Conservation (phyloP, 1,140 invertebrate genomes). For the Sesamia nonagrioides region DNA sequence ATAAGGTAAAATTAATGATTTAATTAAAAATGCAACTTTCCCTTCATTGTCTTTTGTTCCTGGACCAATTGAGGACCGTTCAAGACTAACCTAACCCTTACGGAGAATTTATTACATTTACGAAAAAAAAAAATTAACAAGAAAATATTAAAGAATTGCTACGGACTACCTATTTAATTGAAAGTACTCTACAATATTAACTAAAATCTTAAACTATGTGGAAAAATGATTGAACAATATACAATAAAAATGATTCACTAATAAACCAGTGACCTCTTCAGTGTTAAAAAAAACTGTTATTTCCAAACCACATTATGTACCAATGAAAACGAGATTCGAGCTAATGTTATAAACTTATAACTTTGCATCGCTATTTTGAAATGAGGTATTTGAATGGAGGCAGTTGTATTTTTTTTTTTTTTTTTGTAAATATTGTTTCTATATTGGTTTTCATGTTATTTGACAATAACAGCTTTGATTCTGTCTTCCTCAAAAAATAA, state of each 20-base stretch:
- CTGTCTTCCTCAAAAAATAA: conserved; percentile 51
- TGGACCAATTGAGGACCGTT: conserved; percentile 80
- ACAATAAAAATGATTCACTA: conserved; percentile 87
- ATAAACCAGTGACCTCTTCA: conserved; percentile 78
- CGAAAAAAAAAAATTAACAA: conserved; percentile 85
- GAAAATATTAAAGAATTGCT: conserved; percentile 85
- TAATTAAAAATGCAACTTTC: conserved; percentile 79
- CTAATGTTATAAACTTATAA: conserved; percentile 32
- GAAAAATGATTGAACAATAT: conserved; percentile 87
- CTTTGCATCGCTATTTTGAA: conserved; percentile 52
- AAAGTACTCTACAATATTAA: conserved; percentile 85
- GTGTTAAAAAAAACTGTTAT: conserved; percentile 48
- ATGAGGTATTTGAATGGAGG: conserved; percentile 61
- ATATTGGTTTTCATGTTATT: conserved; percentile 22
- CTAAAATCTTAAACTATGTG: conserved; percentile 86
- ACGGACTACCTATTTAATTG: conserved; percentile 84
- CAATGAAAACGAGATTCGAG: background rate
- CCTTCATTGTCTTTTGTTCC: conserved; percentile 86
- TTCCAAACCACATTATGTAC: conserved; percentile 38
- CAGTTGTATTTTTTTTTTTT: conserved; percentile 53
- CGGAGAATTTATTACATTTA: conserved; percentile 82
- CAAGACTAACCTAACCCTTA: conserved; percentile 84
- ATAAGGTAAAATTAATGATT: conserved; percentile 40
- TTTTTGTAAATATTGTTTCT: conserved; percentile 20
- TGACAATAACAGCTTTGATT: conserved; percentile 34